Evolutionary conservation across 2,888 invertebrate species (phyloP), one percentile per base, ranked within the genome.

Genomic region (Ecliptopera silaceata): DNA sequence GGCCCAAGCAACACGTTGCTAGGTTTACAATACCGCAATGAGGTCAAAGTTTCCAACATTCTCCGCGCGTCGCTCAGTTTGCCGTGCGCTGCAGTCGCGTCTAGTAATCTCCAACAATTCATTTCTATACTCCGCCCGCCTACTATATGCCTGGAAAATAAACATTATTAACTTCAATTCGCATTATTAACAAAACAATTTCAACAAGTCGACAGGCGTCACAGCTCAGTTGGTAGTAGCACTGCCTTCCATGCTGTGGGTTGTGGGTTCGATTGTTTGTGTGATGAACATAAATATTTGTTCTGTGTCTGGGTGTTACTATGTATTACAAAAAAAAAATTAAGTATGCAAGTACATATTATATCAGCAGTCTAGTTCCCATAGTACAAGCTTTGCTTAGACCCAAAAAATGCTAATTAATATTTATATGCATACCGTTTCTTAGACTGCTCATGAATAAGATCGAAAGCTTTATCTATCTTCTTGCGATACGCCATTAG

Each of bases 51-150:
- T 0, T 92, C 76, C 51, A 94, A 92, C 77, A 93, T 88, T 8
- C 84, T 81, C 10, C 78, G 77, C 0, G 92, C 91, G 13, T 89
- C 77, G 2, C 80, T 77, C 15, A 76, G 71, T 12, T 80, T 68
- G 11, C 85, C 83, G 8, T 79, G 75, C 0, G 82, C 72, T 0
- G 93, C 92, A 0, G 92, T 84, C 48, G 92, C 90, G 66, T 91
- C 91, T 1, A 95, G 74, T 0, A 95, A 75, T 1, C 92, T 86
- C 93, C 93, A 93, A 53, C 94, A 93, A 69, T 94, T 94, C 77
- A 91, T 88, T 22, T 92, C 82, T 29, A 93, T 80, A 59, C 86
- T 80, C 10, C 89, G 85, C 15, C 93, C 93, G 17, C 91, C 90
- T 0, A 71, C 52, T 4, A 91, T 66, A 4, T 79, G 78, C 48